phyloP scores from a whole-genome alignment of 1,140 invertebrate species.

The Drosophila nasuta region DNA sequence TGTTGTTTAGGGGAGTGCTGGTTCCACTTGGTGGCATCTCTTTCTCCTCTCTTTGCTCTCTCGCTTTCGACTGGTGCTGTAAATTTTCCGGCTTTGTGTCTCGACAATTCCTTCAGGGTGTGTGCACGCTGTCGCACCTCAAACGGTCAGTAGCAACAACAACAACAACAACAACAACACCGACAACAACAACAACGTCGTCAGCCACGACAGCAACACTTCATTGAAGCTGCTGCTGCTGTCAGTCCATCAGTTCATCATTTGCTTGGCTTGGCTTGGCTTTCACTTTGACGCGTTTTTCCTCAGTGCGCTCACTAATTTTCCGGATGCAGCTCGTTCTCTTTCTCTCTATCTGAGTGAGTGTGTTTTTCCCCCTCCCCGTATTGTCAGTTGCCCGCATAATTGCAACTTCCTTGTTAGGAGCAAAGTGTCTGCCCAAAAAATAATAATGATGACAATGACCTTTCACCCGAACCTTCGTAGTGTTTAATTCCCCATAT shows the following conservation, averaged over 20 bases:
- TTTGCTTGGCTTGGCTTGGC: constrained; percentile 54
- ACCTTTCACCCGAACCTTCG: constrained; percentile 8
- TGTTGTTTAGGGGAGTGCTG: neutral
- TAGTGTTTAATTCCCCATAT: neutral
- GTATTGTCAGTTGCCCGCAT: constrained; percentile 33
- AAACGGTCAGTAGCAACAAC: constrained; percentile 1
- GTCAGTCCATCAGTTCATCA: constrained; percentile 43
- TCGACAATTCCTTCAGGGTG: constrained; percentile 49
- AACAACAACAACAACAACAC: constrained; percentile 5
- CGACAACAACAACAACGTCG: neutral
- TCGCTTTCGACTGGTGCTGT: neutral
- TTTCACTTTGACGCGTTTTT: constrained; percentile 75
- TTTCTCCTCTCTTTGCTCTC: neutral
- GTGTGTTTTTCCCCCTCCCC: constrained; percentile 21
- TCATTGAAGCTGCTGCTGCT: constrained; percentile 38
- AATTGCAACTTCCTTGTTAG: constrained; percentile 49
- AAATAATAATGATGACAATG: constrained; percentile 20
- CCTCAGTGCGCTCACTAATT: constrained; percentile 75
- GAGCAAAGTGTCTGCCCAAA: constrained; percentile 6
- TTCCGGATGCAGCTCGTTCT: constrained; percentile 75
- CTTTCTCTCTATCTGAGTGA: neutral
- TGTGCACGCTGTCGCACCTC: constrained; percentile 60
- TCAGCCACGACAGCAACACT: constrained; percentile 3
- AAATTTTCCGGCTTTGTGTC: constrained; percentile 21
- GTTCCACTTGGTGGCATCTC: constrained; percentile 33